These are phyloP conservation scores for Trisateles emortualis DNA, from an alignment of 2,888 invertebrate species.

Conservation along the genomic window DNA sequence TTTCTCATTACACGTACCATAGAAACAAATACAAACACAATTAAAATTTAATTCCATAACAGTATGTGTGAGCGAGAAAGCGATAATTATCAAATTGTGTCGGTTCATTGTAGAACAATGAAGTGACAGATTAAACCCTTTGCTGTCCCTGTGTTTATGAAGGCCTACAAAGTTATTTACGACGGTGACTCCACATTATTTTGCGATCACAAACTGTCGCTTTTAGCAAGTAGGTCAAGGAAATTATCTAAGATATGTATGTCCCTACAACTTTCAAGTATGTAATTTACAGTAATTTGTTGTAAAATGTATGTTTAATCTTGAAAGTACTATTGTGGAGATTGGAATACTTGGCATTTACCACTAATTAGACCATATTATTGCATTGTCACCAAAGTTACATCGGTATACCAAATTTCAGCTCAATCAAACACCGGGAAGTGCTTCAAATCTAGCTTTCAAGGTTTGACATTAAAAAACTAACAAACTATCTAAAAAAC, in stretches of 20 bases:
- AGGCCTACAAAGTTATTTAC: constrained; percentile 50
- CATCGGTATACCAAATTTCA: no score
- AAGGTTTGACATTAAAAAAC: no score
- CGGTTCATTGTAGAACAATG: constrained; percentile 36
- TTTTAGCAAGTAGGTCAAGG: constrained; percentile 44
- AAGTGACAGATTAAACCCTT: constrained; percentile 44
- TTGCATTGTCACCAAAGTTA: no score
- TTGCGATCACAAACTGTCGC: constrained; percentile 38
- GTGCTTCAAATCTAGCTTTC: no score
- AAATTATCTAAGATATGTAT: constrained; percentile 39
- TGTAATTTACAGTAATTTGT: constrained; percentile 20
- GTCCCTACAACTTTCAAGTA: constrained; percentile 28
- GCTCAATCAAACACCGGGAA: no score
- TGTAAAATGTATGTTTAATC: constrained; percentile 5
- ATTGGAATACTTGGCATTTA: no score
- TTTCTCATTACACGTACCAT: no score
- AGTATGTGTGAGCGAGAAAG: background rate
- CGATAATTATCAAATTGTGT: constrained; percentile 35
- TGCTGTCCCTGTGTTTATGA: constrained; percentile 44
- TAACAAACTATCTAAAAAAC: no score
- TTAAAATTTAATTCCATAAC: constrained; percentile 6
- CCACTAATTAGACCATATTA: no score
- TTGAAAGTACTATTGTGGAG: background rate
- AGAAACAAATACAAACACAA: constrained; percentile 1
- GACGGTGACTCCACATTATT: constrained; percentile 45